These are phyloP conservation scores for Drosophila watanabei DNA, from an alignment of 1,140 invertebrate species.

Conservation along the genomic window DNA sequence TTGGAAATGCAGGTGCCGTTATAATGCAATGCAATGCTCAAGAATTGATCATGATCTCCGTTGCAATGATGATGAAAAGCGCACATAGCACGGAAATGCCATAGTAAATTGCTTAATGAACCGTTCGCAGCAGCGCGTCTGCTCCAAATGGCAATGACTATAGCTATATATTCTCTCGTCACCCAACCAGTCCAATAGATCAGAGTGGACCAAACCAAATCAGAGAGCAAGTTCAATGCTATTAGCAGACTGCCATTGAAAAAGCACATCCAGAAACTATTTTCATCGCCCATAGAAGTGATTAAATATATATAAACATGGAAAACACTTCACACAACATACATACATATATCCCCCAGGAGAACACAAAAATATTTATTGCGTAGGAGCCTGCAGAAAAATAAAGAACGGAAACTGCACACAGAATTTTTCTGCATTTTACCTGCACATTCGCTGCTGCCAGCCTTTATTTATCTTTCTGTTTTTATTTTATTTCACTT, in stretches of 20 bases:
- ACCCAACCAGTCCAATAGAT: slow-evolving; percentile 55
- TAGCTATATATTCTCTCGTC: slow-evolving; percentile 34
- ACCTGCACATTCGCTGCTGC: slow-evolving; percentile 11
- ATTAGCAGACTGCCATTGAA: slow-evolving; percentile 40
- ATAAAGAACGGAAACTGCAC: slow-evolving; percentile 41
- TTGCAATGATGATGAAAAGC: slow-evolving; percentile 60
- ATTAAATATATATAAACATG: slow-evolving; percentile 58
- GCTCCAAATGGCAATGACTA: slow-evolving; percentile 64
- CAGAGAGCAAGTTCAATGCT: slow-evolving; percentile 69
- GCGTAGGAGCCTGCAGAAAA: slow-evolving; percentile 49
- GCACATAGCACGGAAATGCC: slow-evolving; percentile 62
- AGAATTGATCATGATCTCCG: slow-evolving; percentile 41
- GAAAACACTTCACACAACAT: slow-evolving; percentile 25
- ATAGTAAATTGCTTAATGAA: slow-evolving; percentile 80
- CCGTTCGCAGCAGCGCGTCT: slow-evolving; percentile 63
- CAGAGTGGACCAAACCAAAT: slow-evolving; percentile 38
- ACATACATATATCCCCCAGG: neutral
- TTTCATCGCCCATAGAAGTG: slow-evolving; percentile 34
- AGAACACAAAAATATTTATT: slow-evolving; percentile 64
- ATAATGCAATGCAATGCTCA: slow-evolving; percentile 53
- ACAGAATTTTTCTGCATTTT: slow-evolving; percentile 39
- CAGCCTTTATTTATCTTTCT: slow-evolving; percentile 22
- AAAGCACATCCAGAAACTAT: slow-evolving; percentile 19
- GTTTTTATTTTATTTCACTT: slow-evolving; percentile 16
- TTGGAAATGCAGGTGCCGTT: slow-evolving; percentile 71